phyloP scores from a whole-genome alignment of 2,888 invertebrate genomes.

The Lottia scabra region DNA sequence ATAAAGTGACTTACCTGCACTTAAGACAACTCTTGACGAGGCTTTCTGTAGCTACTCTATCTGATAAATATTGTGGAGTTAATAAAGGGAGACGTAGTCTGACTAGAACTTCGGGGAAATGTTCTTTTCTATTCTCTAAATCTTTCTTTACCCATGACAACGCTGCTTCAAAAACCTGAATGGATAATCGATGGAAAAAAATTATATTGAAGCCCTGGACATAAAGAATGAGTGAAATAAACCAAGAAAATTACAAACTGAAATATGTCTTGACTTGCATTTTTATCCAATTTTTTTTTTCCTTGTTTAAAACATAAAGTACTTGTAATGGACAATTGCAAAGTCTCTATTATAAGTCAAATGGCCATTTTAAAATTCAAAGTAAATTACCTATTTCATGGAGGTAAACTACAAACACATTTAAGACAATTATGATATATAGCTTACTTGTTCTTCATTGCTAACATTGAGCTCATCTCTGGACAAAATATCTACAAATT shows the following conservation, averaged over 20 bases:
- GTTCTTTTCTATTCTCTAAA: slow-evolving; percentile 73
- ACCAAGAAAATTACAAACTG: no score
- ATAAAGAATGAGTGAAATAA: no score
- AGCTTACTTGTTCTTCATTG: slow-evolving; percentile 77
- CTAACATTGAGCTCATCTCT: slow-evolving; percentile 83
- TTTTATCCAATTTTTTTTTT: no score
- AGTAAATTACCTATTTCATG: no score
- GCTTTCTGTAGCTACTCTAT: slow-evolving; percentile 83
- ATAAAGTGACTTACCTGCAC: slow-evolving; percentile 74
- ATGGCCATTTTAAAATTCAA: no score
- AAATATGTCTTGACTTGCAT: no score
- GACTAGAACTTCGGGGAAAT: slow-evolving; percentile 79
- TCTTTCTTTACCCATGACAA: slow-evolving; percentile 84
- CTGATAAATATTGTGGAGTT: slow-evolving; percentile 84
- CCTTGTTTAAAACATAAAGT: no score
- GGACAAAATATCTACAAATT: slow-evolving; percentile 78
- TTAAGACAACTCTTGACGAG: slow-evolving; percentile 82
- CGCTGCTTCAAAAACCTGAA: slow-evolving; percentile 83
- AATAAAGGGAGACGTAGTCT: slow-evolving; percentile 84
- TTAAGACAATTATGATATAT: neutral
- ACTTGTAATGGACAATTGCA: no score
- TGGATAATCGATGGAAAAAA: neutral
- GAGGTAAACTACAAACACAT: no score
- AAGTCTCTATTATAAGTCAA: no score
- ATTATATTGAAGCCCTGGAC: no score